Conservation (phyloP, 1,140 invertebrate genomes). For the Zelostemma sp. region DNA sequence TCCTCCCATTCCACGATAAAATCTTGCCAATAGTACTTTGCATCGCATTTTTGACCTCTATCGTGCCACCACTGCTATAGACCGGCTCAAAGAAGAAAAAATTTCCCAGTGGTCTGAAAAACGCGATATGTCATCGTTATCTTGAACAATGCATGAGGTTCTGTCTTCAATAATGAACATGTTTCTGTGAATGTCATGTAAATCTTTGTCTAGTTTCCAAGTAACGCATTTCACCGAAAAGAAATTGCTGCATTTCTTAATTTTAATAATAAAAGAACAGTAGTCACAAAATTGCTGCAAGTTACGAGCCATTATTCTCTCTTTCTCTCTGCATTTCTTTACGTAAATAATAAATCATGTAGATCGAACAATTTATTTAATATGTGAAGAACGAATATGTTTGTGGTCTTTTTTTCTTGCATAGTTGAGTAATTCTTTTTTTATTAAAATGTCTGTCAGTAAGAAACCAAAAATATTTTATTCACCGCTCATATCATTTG, state of each 20-base stretch:
- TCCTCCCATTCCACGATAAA: slow-evolving; percentile 69
- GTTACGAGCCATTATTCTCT: background rate
- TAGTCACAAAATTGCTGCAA: background rate
- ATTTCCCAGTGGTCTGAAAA: no score
- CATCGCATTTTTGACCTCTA: background rate
- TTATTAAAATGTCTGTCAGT: slow-evolving; percentile 1
- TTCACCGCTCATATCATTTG: background rate
- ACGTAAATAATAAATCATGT: background rate
- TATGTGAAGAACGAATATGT: background rate
- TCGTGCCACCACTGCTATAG: background rate
- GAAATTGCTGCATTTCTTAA: background rate
- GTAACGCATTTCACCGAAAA: background rate
- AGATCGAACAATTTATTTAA: background rate
- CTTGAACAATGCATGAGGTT: no score
- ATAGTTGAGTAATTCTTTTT: background rate
- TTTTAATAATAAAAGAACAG: background rate
- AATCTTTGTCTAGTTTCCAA: no score
- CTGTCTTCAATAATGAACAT: no score
- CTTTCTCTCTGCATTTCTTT: background rate
- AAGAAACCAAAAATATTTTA: slow-evolving; percentile 5
- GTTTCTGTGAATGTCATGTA: no score
- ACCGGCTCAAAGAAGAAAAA: background rate
- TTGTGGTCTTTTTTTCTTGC: background rate
- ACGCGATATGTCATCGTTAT: no score
- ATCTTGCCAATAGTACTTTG: slow-evolving; percentile 13